Base-by-base conservation (phyloP, 2,888 invertebrate genomes). In the Acleris laterana region DNA sequence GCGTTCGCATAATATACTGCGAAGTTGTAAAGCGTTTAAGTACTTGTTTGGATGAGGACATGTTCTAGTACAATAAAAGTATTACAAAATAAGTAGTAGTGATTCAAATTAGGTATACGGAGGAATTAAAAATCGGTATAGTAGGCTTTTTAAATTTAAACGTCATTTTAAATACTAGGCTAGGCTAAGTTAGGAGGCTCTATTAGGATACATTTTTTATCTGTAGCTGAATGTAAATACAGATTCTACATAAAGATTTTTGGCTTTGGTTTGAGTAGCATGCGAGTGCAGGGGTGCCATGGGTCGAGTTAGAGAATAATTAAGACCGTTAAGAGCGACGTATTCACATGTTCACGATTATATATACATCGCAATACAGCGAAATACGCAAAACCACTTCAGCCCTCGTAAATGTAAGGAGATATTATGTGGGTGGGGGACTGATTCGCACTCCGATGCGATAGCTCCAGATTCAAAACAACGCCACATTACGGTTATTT, bases 1-100 rank as follows among this genome's bases (percentile, higher is more conserved):
- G 55, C 60, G 20, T 28, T 65, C 60, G 50, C 55, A 28, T 50
- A 50, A 64, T 55, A 42, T 59, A 60, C 55, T 28, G 60, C 28
- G 19, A 25, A 59, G 44, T 53, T 59, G 52, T 60, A 65, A 61
- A 49, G 48, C 20, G 49, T 44, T 55, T 44, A 55, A 44, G 16
- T 60, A 61, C 25, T 49, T 32, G 48, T 64, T 48, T n/a, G n/a
- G 32, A 44, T 50, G 11, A 56, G 50, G 28, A 32, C 32, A 32
- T 9, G 32, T 32, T 32, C 32, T 32, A 9, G 32, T 32, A 28
- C 9, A 32, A 32, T 32, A 50, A 16, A 57, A 62, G 0, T 9
- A 46, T n/a, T n/a, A n/a, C n/a, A n/a, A n/a, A n/a, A n/a, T n/a
- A n/a, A n/a, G n/a, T n/a, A n/a, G n/a, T n/a, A n/a, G n/a, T n/a